phyloP scores from a whole-genome alignment of 2,888 invertebrate genomes.

The Patella depressa region DNA sequence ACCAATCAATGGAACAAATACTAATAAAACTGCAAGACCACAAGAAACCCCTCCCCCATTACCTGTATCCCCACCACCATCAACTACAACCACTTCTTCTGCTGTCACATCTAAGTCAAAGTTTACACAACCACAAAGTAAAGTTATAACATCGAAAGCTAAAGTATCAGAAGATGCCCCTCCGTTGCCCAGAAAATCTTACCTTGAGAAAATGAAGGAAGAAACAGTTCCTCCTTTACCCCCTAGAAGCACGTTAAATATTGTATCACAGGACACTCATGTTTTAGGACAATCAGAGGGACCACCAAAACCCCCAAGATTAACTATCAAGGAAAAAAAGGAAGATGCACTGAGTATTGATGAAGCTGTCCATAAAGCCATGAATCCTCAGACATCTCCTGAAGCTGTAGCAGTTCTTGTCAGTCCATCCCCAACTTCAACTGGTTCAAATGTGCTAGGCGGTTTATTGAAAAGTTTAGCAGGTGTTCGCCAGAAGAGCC shows the following conservation, averaged over 20 bases:
- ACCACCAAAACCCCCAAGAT: slow-evolving; percentile 28
- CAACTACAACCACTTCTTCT: slow-evolving; percentile 29
- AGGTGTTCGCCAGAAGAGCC: slow-evolving; percentile 37
- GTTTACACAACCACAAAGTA: slow-evolving; percentile 7
- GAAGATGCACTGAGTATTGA: slow-evolving; percentile 40
- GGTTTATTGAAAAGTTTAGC: slow-evolving; percentile 55
- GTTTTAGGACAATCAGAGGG: not conserved
- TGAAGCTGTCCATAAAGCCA: slow-evolving; percentile 30
- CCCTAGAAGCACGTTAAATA: not conserved
- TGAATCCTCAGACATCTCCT: slow-evolving; percentile 30
- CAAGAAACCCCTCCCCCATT: slow-evolving; percentile 45
- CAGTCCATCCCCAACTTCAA: slow-evolving; percentile 2
- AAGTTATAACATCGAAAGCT: not conserved
- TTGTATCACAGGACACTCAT: slow-evolving; percentile 2
- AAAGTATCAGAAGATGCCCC: not conserved
- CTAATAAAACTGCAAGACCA: slow-evolving; percentile 14
- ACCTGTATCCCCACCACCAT: slow-evolving; percentile 40
- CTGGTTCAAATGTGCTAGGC: slow-evolving; percentile 41
- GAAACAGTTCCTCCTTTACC: slow-evolving; percentile 9
- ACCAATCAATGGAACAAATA: not conserved
- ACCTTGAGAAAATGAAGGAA: not conserved
- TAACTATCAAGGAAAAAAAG: slow-evolving; percentile 23
- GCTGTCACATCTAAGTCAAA: slow-evolving; percentile 2
- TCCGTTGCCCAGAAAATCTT: not conserved
- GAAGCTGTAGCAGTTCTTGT: slow-evolving; percentile 42